A percentile compares a stretch with the other conserved stretches of the same genome.
These are phyloP conservation scores for Synanthedon tipuliformis DNA, from an alignment of 2,888 invertebrate genomes.

Conservation along the genomic window DNA sequence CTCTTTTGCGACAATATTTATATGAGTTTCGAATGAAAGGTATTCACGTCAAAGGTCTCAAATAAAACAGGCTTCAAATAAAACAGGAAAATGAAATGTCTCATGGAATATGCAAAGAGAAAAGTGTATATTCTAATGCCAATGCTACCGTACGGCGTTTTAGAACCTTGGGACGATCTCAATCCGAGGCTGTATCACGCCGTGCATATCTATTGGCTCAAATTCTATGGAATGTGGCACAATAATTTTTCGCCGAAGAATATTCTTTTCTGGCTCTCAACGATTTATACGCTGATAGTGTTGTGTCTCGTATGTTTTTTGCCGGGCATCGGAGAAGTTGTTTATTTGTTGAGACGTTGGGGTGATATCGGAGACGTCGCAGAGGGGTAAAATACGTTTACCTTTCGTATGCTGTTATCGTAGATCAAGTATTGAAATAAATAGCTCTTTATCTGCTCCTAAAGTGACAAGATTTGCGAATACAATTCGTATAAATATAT, in stretches of 20 bases:
- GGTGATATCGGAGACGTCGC: conserved; percentile 73
- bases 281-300: conserved; percentile 40
- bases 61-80: conserved; percentile 21
- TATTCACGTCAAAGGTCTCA: conserved; percentile 29
- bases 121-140: conserved; percentile 27
- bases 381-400: conserved; percentile 39
- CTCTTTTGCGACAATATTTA: conserved; percentile 19
- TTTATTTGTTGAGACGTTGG: conserved; percentile 75
- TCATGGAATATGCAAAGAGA: conserved; percentile 27
- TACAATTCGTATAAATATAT: not conserved
- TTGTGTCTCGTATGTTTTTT: conserved; percentile 60
- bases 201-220: conserved; percentile 62
- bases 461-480: not conserved
- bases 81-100: conserved; percentile 26
- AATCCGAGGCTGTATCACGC: conserved; percentile 53
- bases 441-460: not conserved
- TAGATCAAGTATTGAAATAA: conserved; percentile 15
- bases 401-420: conserved; percentile 17
- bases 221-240: conserved; percentile 65
- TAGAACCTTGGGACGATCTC: conserved; percentile 51
- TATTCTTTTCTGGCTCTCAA: conserved; percentile 42
- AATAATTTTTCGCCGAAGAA: conserved; percentile 34
- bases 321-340: conserved; percentile 71
- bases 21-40: conserved; percentile 26
- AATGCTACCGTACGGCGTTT: conserved; percentile 46